Conservation (phyloP, 2,797 vertebrate species). For the Eutrigla gurnardus region DNA sequence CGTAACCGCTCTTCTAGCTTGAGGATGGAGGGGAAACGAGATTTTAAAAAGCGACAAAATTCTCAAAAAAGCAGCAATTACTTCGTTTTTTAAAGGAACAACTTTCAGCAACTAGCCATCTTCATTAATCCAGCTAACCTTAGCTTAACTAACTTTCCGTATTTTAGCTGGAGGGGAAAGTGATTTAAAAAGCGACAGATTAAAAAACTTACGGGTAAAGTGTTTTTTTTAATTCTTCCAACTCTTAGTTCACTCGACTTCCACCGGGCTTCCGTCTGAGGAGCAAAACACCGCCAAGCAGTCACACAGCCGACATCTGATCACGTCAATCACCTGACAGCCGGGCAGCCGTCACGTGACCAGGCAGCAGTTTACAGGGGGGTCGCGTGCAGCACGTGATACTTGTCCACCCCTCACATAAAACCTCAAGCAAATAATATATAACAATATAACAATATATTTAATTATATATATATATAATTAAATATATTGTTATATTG, state of each 20-base stretch:
- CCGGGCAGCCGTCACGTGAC: constrained; percentile 53
- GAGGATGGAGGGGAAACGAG: too few relatives aligned
- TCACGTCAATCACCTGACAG: constrained; percentile 60
- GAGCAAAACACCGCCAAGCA: too few relatives aligned
- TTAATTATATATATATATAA: neutral
- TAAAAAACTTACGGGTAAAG: constrained; percentile 10
- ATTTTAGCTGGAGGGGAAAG: neutral
- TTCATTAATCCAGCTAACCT: neutral
- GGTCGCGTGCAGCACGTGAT: neutral
- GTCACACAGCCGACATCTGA: constrained; percentile 38
- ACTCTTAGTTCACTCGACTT: neutral
- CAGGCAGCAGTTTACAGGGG: constrained; percentile 2
- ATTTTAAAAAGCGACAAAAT: too few relatives aligned
- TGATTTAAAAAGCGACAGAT: neutral
- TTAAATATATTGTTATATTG: neutral
- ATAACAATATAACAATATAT: neutral
- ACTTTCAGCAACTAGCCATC: neutral
- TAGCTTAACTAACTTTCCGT: neutral
- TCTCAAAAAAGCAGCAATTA: too few relatives aligned
- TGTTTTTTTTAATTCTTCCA: neutral
- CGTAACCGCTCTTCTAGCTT: neutral
- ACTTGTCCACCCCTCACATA: neutral
- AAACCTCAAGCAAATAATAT: neutral
- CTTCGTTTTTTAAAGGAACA: neutral
- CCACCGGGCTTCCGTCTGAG: neutral